phyloP scores from a whole-genome alignment of 2,113 vertebrate genomes.

The Caloenas nicobarica region DNA sequence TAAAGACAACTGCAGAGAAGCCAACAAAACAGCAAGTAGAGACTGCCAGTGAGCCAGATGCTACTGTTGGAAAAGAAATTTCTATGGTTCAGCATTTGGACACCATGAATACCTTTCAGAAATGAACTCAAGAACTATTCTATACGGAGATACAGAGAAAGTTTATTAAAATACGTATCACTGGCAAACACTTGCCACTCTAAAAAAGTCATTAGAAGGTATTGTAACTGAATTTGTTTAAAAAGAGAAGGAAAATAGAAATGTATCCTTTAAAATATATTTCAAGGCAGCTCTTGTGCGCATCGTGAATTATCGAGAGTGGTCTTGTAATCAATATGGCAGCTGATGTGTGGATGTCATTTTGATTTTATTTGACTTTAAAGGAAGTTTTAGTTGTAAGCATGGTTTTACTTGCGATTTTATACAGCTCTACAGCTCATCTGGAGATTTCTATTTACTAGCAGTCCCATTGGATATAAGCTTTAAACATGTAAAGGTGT shows the following conservation, averaged over 20 bases:
- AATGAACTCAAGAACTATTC: background rate
- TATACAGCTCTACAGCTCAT: background rate
- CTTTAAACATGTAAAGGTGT: background rate
- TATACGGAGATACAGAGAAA: background rate
- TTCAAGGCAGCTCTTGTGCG: background rate
- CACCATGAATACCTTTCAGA: slow-evolving; percentile 50
- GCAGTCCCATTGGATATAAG: background rate
- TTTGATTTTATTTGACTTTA: background rate
- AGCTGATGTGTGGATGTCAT: background rate
- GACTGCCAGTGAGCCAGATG: slow-evolving; percentile 75
- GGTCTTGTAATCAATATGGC: background rate
- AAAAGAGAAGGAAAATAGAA: background rate
- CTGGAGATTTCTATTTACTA: background rate
- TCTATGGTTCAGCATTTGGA: slow-evolving; percentile 68
- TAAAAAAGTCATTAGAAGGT: background rate
- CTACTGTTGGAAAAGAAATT: slow-evolving; percentile 65
- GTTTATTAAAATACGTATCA: background rate
- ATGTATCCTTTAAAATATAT: background rate
- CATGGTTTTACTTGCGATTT: background rate
- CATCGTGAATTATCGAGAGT: background rate
- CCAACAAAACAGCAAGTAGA: slow-evolving; percentile 49
- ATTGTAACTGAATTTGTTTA: background rate
- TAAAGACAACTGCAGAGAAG: slow-evolving; percentile 65
- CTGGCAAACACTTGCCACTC: background rate
- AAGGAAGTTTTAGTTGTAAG: background rate